Evolutionary conservation across 2,113 vertebrate species (phyloP).

Genomic region (Reinhardtius hippoglossoides): DNA sequence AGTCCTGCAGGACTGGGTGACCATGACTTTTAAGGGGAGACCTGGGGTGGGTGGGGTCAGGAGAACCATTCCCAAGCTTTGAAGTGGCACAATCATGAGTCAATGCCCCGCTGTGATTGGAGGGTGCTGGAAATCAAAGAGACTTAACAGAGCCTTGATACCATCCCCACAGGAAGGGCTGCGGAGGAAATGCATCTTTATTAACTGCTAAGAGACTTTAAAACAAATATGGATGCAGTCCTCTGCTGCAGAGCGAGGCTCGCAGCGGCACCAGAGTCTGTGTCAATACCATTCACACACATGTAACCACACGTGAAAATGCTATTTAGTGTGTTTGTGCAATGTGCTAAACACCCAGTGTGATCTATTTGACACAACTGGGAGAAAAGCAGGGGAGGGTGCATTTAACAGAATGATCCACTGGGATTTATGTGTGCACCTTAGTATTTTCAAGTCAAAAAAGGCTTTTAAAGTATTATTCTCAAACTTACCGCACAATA

Average conservation of each 20-base stretch:
- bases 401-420: neutral
- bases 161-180: constrained; percentile 87
- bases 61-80: constrained; percentile 85
- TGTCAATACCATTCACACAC: constrained; percentile 63
- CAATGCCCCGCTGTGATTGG: constrained; percentile 84
- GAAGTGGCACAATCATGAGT: constrained; percentile 91
- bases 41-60: constrained; percentile 84
- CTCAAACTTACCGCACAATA: neutral
- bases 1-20: constrained; percentile 62
- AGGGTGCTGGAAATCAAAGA: constrained; percentile 88
- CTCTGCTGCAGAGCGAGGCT: constrained; percentile 50
- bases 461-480: neutral
- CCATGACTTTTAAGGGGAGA: constrained; percentile 85
- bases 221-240: constrained; percentile 85
- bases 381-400: neutral
- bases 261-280: constrained; percentile 54
- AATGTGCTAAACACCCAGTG: constrained; percentile 26
- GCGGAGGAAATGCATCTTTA: constrained; percentile 87
- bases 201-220: constrained; percentile 88
- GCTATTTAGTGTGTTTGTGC: constrained; percentile 57
- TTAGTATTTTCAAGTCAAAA: neutral
- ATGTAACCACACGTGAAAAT: constrained; percentile 32
- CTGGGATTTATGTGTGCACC: neutral
- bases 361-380: constrained; percentile 21
- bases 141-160: constrained; percentile 94